These are phyloP conservation scores for Phasia obesa DNA, from an alignment of 2,888 invertebrate species.

Conservation along the genomic window DNA sequence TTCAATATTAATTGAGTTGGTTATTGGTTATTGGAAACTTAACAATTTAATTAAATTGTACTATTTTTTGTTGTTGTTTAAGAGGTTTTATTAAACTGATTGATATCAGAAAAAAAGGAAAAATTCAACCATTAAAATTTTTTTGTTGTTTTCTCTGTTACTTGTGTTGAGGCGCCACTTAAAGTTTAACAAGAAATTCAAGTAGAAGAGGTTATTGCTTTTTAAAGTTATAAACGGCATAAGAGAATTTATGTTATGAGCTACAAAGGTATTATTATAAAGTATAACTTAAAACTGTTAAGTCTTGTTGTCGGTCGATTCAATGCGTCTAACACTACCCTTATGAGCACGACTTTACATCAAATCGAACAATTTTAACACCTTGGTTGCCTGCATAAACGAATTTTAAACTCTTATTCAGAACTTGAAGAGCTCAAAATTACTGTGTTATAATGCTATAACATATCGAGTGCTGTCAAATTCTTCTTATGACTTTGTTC, in stretches of 20 bases:
- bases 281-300: too few relatives aligned
- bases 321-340: too few relatives aligned
- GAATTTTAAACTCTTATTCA: too few relatives aligned
- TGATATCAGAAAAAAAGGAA: background rate
- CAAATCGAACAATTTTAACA: too few relatives aligned
- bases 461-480: too few relatives aligned
- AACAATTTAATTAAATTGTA: slow-evolving; percentile 13
- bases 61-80: background rate
- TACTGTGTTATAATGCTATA: too few relatives aligned
- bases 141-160: background rate
- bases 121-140: background rate
- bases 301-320: too few relatives aligned
- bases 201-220: background rate
- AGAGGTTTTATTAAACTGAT: background rate
- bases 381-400: too few relatives aligned
- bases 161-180: slow-evolving; percentile 27
- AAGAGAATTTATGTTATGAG: background rate
- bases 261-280: background rate
- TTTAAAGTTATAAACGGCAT: background rate
- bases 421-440: too few relatives aligned
- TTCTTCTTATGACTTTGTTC: too few relatives aligned
- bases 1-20: slow-evolving; percentile 13
- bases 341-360: too few relatives aligned
- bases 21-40: slow-evolving; percentile 29
- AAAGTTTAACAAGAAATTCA: slow-evolving; percentile 16